A percentile compares a stretch with the other conserved stretches of the same genome.
phyloP scores from a whole-genome alignment of 2,113 vertebrate genomes.

The Notarius quadriscutis region DNA sequence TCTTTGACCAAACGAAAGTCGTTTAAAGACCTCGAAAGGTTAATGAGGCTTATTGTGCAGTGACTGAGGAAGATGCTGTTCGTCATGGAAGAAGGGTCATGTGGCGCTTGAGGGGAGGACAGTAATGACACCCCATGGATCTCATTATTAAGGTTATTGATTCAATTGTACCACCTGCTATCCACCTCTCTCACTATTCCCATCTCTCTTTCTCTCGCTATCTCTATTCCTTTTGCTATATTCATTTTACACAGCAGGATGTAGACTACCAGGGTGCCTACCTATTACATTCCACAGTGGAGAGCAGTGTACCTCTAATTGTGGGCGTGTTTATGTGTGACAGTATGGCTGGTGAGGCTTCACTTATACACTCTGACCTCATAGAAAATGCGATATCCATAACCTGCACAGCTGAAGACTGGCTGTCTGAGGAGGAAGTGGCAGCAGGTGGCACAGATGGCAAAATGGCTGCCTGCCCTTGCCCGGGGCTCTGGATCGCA shows the following conservation, averaged over 20 bases:
- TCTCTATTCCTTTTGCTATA: constrained; percentile 1
- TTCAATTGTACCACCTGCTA: constrained; percentile 67
- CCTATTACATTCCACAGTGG: constrained; percentile 30
- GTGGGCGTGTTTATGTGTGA: constrained; percentile 15
- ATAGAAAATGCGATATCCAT: constrained; percentile 1
- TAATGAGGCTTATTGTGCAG: constrained; percentile 66
- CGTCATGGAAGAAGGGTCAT: constrained; percentile 64
- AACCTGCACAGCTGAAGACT: constrained; percentile 35
- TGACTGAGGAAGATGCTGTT: constrained; percentile 60
- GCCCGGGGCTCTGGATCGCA: constrained; percentile 16
- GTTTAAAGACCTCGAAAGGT: constrained; percentile 66
- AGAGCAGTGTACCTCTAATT: constrained; percentile 52
- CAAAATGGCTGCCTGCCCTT: constrained; percentile 46
- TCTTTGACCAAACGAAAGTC: constrained; percentile 35
- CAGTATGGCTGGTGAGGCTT: not conserved
- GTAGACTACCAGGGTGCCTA: not conserved
- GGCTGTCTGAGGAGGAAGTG: constrained; percentile 45
- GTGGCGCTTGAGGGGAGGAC: constrained; percentile 48
- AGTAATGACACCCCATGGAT: constrained; percentile 69
- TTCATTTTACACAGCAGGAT: not conserved
- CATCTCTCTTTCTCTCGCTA: constrained; percentile 1
- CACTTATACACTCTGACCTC: constrained; percentile 23
- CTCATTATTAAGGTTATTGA: constrained; percentile 79
- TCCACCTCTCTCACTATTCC: constrained; percentile 11
- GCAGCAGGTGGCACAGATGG: constrained; percentile 63